A percentile compares a stretch with the other conserved stretches of the same genome.
phyloP scores from a whole-genome alignment of 2,888 invertebrate species.

The Rhagophthalmus giganteus region DNA sequence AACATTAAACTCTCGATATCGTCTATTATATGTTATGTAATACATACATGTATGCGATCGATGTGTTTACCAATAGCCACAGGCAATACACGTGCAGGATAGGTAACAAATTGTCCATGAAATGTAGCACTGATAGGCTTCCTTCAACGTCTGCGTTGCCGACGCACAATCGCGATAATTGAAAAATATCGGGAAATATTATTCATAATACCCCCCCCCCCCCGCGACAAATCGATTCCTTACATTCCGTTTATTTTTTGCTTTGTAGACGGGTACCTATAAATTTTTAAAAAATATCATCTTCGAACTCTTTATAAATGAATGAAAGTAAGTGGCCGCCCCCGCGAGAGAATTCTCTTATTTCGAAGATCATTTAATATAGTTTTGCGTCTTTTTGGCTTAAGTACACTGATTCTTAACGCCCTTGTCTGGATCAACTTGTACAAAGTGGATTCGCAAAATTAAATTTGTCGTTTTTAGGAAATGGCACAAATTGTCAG shows the following conservation, averaged over 20 bases:
- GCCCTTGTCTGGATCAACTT: not conserved
- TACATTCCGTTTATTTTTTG: too few species aligned
- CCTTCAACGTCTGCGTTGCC: not conserved
- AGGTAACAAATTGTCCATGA: conserved; percentile 12
- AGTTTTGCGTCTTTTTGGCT: not conserved
- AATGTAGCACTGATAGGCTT: not conserved
- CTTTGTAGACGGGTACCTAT: not conserved
- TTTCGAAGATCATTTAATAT: not conserved
- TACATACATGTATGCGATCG: conserved; percentile 17
- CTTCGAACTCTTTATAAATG: too few species aligned
- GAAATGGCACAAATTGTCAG: not conserved
- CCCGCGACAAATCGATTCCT: too few species aligned
- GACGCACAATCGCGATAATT: not conserved
- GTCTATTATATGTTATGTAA: conserved; percentile 17
- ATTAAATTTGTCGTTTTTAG: not conserved
- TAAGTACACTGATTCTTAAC: not conserved
- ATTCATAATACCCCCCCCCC: too few species aligned
- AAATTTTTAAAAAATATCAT: too few species aligned
- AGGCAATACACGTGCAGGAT: conserved; percentile 15
- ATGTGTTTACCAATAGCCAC: conserved; percentile 18
- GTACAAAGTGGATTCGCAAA: not conserved
- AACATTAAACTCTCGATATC: conserved; percentile 9
- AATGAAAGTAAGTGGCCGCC: too few species aligned
- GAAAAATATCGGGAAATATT: not conserved
- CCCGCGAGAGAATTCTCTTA: too few species aligned